These are phyloP conservation scores for Mus caroli DNA, from an alignment of 2,797 vertebrate species.

Conservation along the genomic window DNA sequence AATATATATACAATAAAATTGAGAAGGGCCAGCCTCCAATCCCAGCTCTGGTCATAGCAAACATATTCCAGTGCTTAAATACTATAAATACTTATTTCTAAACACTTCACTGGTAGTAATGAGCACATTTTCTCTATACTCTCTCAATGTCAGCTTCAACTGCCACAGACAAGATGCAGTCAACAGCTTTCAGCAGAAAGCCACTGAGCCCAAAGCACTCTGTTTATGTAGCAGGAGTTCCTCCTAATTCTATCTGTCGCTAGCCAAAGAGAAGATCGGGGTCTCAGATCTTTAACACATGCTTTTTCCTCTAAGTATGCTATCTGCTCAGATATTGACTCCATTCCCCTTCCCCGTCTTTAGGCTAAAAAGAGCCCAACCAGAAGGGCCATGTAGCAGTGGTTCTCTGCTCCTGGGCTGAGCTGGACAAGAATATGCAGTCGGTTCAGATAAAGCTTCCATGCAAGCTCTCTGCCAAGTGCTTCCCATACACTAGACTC, in stretches of 20 bases:
- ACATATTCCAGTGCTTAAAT: background rate
- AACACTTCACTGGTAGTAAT: background rate
- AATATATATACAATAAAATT: background rate
- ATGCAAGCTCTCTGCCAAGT: background rate
- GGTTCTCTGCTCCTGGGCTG: background rate
- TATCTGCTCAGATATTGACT: background rate
- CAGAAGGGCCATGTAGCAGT: background rate
- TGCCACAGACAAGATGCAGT: background rate
- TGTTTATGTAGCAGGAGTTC: background rate
- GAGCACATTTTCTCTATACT: background rate
- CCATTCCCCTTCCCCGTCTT: background rate
- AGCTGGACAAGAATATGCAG: background rate
- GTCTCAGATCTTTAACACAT: background rate
- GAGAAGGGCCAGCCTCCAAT: background rate
- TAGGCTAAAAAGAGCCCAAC: background rate
- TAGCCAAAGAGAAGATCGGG: background rate
- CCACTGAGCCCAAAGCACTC: background rate
- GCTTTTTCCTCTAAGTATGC: background rate
- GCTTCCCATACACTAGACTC: background rate
- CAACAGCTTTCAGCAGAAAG: slow-evolving; percentile 42
- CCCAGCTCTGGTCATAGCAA: background rate
- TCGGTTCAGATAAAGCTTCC: background rate
- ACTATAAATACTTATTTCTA: background rate
- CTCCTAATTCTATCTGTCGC: background rate
- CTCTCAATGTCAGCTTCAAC: background rate